Base-by-base conservation (phyloP, 2,888 invertebrate species). In the Hydroisotoma schaefferi region DNA sequence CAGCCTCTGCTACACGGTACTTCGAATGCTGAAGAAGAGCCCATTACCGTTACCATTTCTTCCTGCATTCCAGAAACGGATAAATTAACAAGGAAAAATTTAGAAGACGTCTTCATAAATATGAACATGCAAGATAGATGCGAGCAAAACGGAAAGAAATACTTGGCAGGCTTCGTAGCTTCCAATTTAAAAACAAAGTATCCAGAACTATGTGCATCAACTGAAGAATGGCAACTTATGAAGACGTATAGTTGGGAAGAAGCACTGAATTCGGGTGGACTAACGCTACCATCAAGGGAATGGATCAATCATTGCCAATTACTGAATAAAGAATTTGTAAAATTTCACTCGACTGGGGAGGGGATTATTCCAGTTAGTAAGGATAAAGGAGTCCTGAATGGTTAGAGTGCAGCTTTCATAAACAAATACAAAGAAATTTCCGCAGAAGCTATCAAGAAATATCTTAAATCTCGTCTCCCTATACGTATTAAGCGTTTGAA, bases 161-260 rank as follows among this genome's bases (percentile, higher is more conserved):
- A 49, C 28, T 22, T 49, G 15, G 49, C 49, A 10, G 49, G 49
- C 4, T 49, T 49, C 28, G 28, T 49, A 15, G 49, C 49, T 4
- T 28, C 26, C 5, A 49, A 49, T 18, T 28, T 49, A n/a, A 26
- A 49, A 6, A 49, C 10, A 10, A 20, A 4, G 5, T 28, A 49
- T 49, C 49, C 49, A 28, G 28, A 49, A 49, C 8, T 49, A 4
- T 3, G 3, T 27, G 49, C 49, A n/a, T 8, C 26, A 12, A 2
- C 26, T 28, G 28, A 49, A 27, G 49, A 49, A 28, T 12, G n/a
- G 3, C 3, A 28, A 5, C 5, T 6, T 12, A 12, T 49, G 5
- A 49, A 25, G 18, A 28, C 26, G 15, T 29, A 23, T 4, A 49
- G 49, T n/a, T 49, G 49, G 49, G 28, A 28, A 8, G 28, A 6